These are phyloP conservation scores for Aphodius granarius DNA, from an alignment of 2,888 invertebrate genomes.

Conservation along the genomic window DNA sequence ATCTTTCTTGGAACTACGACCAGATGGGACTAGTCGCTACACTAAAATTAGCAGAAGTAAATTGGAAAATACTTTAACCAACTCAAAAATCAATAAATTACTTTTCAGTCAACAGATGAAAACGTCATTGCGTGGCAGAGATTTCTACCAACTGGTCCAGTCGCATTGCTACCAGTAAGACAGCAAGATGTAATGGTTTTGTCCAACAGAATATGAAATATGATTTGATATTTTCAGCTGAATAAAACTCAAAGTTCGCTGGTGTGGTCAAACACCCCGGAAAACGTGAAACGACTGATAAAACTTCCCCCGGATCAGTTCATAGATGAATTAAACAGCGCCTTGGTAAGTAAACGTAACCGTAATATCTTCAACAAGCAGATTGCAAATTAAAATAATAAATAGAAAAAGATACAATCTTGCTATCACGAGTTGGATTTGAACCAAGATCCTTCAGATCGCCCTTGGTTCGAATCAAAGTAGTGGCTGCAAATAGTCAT, in stretches of 20 bases:
- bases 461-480: no score
- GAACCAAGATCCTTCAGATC: no score
- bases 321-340: slow-evolving; percentile 84
- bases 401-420: no score
- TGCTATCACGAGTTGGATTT: no score
- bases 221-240: background rate
- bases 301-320: slow-evolving; percentile 76
- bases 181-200: background rate
- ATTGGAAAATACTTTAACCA: background rate
- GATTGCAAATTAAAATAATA: no score
- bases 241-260: slow-evolving; percentile 71
- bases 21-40: slow-evolving; percentile 94
- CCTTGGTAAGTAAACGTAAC: slow-evolving; percentile 66
- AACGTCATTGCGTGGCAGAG: slow-evolving; percentile 96
- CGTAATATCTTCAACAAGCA: background rate
- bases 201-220: slow-evolving; percentile 42
- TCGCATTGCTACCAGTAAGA: slow-evolving; percentile 84
- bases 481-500: no score
- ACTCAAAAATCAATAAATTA: slow-evolving; percentile 13
- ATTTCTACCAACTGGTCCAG: slow-evolving; percentile 88
- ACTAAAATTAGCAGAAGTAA: slow-evolving; percentile 76
- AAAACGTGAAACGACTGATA: slow-evolving; percentile 74
- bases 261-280: slow-evolving; percentile 88
- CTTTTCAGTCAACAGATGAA: slow-evolving; percentile 65
- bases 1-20: slow-evolving; percentile 81